Conservation (phyloP, 2,797 vertebrate species). For the Lemur catta region DNA sequence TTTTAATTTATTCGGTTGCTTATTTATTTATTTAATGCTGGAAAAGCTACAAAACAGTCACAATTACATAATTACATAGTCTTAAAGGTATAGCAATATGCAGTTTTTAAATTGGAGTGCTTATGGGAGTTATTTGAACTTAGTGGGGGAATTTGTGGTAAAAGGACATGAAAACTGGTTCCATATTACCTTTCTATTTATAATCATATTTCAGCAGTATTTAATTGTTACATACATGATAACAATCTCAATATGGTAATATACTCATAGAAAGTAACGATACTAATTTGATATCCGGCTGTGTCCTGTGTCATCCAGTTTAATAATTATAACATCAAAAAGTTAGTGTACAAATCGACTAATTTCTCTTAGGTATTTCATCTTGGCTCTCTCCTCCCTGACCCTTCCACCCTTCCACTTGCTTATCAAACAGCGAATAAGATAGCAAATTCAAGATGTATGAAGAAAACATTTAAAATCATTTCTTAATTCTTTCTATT, state of each 20-base stretch:
- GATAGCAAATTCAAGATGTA: background rate
- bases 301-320: background rate
- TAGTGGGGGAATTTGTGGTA: conserved; percentile 23
- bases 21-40: background rate
- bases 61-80: background rate
- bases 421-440: conserved; percentile 13
- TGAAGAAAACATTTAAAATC: background rate
- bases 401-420: background rate
- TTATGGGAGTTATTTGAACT: background rate
- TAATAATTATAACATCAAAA: conserved; percentile 30
- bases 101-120: conserved; percentile 3
- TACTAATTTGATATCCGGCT: background rate
- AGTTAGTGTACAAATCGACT: background rate
- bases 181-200: background rate
- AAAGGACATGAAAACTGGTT: background rate
- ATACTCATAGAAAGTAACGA: background rate
- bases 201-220: conserved; percentile 25
- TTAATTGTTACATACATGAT: background rate
- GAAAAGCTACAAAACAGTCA: background rate
- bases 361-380: background rate
- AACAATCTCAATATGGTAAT: background rate
- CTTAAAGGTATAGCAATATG: background rate
- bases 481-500: background rate
- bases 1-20: background rate
- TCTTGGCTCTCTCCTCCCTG: background rate